Conservation (phyloP, 2,797 vertebrate species). For the Hydrolagus colliei region DNA sequence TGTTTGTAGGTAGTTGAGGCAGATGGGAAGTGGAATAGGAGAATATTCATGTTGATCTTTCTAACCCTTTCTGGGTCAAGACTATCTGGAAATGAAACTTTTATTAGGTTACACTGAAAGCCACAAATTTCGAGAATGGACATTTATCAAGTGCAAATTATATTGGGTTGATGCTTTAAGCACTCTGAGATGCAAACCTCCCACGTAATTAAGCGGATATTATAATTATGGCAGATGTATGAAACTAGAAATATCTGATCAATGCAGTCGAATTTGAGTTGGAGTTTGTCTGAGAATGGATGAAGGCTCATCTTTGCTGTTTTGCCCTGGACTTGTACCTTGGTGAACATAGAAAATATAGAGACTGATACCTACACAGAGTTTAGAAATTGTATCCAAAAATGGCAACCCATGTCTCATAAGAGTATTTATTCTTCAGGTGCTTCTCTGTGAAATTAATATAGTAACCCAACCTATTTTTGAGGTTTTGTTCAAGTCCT, state of each 20-base stretch:
- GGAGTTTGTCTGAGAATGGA: not conserved
- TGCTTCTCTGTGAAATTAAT: not conserved
- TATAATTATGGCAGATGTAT: too few species aligned
- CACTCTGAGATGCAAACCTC: too few species aligned
- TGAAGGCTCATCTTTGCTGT: not conserved
- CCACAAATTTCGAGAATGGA: not conserved
- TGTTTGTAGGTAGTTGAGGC: not conserved
- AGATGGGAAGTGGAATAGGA: not conserved
- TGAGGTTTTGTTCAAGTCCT: not conserved
- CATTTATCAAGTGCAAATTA: not conserved
- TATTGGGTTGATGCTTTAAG: too few species aligned
- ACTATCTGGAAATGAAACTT: not conserved
- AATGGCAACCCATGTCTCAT: not conserved
- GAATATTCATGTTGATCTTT: not conserved
- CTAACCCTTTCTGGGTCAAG: not conserved
- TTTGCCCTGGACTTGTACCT: not conserved
- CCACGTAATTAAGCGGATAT: too few species aligned
- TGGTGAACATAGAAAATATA: not conserved
- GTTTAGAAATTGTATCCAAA: not conserved
- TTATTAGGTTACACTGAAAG: not conserved
- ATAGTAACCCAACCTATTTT: not conserved
- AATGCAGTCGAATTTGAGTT: too few species aligned
- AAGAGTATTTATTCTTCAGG: not conserved
- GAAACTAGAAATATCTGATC: too few species aligned
- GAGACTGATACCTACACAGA: not conserved